These are phyloP conservation scores for Paguma larvata DNA, from an alignment of 2,797 vertebrate genomes.

Conservation along the genomic window DNA sequence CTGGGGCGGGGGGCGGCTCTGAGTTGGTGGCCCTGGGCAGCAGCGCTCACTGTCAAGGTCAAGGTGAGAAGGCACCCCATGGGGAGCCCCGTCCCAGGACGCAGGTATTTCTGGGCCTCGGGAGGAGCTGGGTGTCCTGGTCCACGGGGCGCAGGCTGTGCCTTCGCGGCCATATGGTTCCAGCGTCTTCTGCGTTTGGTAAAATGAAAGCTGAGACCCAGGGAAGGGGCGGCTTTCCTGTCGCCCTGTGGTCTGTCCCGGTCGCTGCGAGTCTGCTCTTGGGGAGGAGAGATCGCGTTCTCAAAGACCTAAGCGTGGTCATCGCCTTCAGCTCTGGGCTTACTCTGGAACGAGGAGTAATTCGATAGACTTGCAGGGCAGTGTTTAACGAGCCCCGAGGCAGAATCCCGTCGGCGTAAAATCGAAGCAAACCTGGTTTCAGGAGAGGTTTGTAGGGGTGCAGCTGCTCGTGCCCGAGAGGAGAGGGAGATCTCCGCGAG, in stretches of 20 bases:
- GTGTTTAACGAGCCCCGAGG: background rate
- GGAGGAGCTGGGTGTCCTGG: background rate
- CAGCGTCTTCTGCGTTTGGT: background rate
- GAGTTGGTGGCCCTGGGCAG: background rate
- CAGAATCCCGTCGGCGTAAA: background rate
- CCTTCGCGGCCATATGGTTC: too few species aligned
- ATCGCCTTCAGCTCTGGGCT: background rate
- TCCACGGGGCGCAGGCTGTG: too few species aligned
- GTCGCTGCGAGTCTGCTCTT: background rate
- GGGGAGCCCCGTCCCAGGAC: rapidly evolving
- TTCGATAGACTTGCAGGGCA: rapidly evolving
- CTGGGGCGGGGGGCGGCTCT: rapidly evolving
- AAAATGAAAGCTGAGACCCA: background rate
- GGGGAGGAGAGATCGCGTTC: background rate
- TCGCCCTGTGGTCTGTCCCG: background rate
- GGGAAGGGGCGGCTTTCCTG: background rate
- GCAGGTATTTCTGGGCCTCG: conserved; percentile 12
- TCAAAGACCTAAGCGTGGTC: background rate
- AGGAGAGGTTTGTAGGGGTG: too few species aligned
- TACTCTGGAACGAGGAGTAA: background rate
- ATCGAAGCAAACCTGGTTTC: background rate
- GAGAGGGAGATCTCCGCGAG: background rate
- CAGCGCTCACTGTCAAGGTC: background rate
- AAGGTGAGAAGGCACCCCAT: background rate
- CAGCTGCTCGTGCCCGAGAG: background rate